phyloP scores from a whole-genome alignment of 2,113 vertebrate genomes.

The Gambusia holbrooki region DNA sequence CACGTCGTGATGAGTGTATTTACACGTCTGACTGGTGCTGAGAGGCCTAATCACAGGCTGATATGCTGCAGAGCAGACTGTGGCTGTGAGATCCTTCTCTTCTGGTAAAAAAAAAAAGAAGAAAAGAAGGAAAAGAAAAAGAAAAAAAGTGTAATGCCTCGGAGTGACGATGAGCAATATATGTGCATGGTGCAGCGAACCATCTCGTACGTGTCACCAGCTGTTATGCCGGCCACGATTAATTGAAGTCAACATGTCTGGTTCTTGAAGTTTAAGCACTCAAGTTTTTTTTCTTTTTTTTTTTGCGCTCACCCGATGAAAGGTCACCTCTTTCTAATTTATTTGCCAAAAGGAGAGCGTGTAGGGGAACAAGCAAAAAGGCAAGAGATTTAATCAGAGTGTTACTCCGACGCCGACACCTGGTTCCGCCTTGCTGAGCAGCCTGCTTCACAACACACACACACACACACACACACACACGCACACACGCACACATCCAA shows the following conservation, averaged over 20 bases:
- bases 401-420: constrained; percentile 39
- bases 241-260: constrained; percentile 63
- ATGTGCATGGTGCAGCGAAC: constrained; percentile 44
- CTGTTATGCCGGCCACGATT: constrained; percentile 52
- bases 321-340: constrained; percentile 68
- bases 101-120: constrained; percentile 11
- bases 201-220: constrained; percentile 38
- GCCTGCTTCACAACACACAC: constrained; percentile 5
- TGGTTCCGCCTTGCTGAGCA: constrained; percentile 47
- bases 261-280: constrained; percentile 52
- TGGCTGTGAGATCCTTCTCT: constrained; percentile 11
- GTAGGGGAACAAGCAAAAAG: constrained; percentile 32
- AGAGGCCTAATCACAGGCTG: not conserved
- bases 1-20: not conserved
- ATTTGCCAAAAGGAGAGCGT: constrained; percentile 64
- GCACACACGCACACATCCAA: constrained; percentile 16
- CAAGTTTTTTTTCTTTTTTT: constrained; percentile 28
- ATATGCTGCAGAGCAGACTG: not conserved
- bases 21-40: not conserved
- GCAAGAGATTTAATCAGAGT: constrained; percentile 53
- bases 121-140: too few species aligned
- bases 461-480: constrained; percentile 4
- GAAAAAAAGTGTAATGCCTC: constrained; percentile 26
- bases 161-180: constrained; percentile 48
- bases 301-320: constrained; percentile 47